These are phyloP conservation scores for Molothrus aeneus DNA, from an alignment of 2,797 vertebrate species.

Conservation along the genomic window DNA sequence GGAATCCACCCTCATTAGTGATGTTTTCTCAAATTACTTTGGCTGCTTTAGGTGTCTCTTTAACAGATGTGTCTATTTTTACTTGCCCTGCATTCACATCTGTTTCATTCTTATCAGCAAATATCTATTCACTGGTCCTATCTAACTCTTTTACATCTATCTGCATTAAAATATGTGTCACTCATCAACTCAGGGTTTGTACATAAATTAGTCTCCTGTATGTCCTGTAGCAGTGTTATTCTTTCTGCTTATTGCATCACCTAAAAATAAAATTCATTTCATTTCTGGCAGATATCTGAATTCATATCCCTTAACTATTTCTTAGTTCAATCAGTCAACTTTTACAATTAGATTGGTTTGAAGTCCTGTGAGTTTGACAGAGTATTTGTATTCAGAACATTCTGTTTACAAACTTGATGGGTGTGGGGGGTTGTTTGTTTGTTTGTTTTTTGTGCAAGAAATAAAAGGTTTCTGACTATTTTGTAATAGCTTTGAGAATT, in stretches of 20 bases:
- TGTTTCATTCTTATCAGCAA: neutral
- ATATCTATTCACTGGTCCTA: neutral
- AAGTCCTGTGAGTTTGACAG: neutral
- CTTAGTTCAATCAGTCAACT: neutral
- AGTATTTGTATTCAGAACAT: neutral
- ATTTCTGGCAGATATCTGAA: neutral
- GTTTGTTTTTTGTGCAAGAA: neutral
- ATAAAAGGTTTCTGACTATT: neutral
- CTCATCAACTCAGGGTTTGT: neutral
- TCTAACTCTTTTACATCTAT: neutral
- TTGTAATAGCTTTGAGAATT: neutral
- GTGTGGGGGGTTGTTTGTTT: neutral
- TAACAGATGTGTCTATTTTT: neutral
- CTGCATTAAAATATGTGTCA: neutral
- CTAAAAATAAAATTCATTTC: neutral
- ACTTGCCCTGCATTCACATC: neutral
- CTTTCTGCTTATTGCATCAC: neutral
- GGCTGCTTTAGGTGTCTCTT: neutral
- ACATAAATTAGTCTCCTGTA: neutral
- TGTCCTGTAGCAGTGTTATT: neutral
- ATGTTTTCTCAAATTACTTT: neutral
- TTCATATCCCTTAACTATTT: neutral
- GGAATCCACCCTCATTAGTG: neutral
- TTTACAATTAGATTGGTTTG: neutral
- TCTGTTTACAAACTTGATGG: neutral